Conservation (phyloP, 1,140 invertebrate species). For the Camponotus pennsylvanicus region DNA sequence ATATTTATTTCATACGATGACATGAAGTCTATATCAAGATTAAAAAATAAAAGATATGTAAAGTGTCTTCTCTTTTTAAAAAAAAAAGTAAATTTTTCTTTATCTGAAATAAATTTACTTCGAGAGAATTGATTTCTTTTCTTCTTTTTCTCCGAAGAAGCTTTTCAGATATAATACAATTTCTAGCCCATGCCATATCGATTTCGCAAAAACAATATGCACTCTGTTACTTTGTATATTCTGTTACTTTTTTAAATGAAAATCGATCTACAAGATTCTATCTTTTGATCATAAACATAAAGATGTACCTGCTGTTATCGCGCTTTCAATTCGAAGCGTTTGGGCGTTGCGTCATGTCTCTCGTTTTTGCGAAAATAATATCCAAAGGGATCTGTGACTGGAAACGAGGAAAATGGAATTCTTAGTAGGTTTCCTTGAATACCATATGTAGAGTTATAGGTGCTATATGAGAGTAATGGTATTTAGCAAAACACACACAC, state of each 20-base stretch:
- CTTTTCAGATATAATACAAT: too few relatives aligned
- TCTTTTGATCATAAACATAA: constrained; percentile 21
- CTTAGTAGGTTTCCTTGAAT: constrained; percentile 6
- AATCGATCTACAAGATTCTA: constrained; percentile 7
- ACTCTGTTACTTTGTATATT: not conserved
- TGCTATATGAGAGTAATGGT: constrained; percentile 1
- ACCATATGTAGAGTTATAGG: not conserved
- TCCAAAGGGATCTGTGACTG: constrained; percentile 31
- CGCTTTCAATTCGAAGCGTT: constrained; percentile 15
- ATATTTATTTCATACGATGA: not conserved
- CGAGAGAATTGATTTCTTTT: not conserved
- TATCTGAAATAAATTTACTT: not conserved
- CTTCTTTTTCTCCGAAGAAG: not conserved
- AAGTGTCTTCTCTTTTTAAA: not conserved
- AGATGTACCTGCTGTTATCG: constrained; percentile 28
- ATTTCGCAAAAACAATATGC: not conserved
- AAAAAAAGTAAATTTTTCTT: not conserved
- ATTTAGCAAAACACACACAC: too few relatives aligned
- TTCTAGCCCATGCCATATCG: not conserved
- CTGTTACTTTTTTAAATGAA: constrained; percentile 15
- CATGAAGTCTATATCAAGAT: not conserved
- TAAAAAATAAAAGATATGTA: not conserved
- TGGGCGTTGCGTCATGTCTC: not conserved
- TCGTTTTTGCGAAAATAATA: constrained; percentile 57
- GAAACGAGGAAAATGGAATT: constrained; percentile 68